Conservation (phyloP, 2,113 vertebrate species). For the Eptesicus fuscus region DNA sequence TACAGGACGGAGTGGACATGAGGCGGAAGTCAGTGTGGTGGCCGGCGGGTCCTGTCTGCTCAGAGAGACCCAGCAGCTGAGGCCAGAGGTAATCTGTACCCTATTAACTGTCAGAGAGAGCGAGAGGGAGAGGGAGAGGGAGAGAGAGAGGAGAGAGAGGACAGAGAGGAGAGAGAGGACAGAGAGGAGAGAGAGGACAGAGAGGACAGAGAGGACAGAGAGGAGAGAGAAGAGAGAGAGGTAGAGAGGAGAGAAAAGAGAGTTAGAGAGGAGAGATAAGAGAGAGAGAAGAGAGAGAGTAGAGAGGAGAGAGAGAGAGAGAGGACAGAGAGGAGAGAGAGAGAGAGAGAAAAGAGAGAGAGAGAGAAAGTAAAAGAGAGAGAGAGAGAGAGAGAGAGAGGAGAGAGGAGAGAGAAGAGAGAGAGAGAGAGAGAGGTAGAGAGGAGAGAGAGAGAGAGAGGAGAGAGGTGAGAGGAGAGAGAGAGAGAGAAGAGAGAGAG, state of each 20-base stretch:
- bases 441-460: too few species aligned
- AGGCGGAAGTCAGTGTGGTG: not conserved
- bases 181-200: not conserved
- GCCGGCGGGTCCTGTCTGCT: rapidly evolving
- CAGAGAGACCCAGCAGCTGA: rapidly evolving
- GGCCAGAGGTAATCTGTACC: not conserved
- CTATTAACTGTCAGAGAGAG: not conserved
- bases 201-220: not conserved
- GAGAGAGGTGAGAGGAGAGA: too few species aligned
- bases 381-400: too few species aligned
- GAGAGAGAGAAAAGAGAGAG: not conserved
- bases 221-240: not conserved
- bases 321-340: too few species aligned
- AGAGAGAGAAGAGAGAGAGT: not conserved
- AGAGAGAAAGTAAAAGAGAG: too few species aligned
- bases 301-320: too few species aligned
- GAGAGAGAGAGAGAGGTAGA: too few species aligned
- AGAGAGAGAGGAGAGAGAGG: not conserved
- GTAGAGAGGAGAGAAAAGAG: not conserved
- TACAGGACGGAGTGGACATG: rapidly evolving
- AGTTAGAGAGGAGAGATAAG: not conserved
- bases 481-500: not conserved
- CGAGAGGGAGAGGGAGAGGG: not conserved
- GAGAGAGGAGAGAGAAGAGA: too few species aligned
- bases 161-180: not conserved